phyloP scores from a whole-genome alignment of 2,797 vertebrate genomes.

The Somateria mollissima region DNA sequence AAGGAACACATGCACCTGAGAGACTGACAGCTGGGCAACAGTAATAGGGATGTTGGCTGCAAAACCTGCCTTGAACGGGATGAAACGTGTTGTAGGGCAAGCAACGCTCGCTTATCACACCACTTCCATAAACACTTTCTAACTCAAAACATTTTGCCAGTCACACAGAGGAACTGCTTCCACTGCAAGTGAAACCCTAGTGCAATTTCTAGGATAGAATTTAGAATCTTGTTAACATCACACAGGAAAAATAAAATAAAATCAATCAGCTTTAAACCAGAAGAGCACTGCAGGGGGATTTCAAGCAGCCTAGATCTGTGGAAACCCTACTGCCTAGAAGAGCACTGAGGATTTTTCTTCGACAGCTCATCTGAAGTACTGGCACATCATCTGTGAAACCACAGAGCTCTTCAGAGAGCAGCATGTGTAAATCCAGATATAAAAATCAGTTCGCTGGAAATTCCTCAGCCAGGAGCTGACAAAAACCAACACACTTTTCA shows the following conservation, averaged over 20 bases:
- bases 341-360: not conserved
- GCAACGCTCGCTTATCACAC: not conserved
- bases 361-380: not conserved
- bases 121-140: conserved; percentile 17
- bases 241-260: not conserved
- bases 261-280: not conserved
- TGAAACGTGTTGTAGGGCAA: not conserved
- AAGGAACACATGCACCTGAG: conserved; percentile 15
- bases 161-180: conserved; percentile 20
- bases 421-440: not conserved
- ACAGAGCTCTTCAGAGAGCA: not conserved
- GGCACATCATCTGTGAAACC: not conserved
- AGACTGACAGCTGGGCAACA: conserved; percentile 13
- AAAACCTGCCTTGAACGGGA: not conserved
- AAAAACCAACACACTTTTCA: not conserved
- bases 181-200: conserved; percentile 3
- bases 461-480: not conserved
- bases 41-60: not conserved
- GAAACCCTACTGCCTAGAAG: not conserved
- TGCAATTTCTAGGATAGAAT: conserved; percentile 20
- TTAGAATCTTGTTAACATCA: conserved; percentile 3
- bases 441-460: not conserved
- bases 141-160: conserved; percentile 38
- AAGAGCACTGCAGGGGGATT: not conserved
- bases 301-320: not conserved